Evolutionary conservation across 2,113 vertebrate species (phyloP).

Genomic region (Calcarius ornatus): DNA sequence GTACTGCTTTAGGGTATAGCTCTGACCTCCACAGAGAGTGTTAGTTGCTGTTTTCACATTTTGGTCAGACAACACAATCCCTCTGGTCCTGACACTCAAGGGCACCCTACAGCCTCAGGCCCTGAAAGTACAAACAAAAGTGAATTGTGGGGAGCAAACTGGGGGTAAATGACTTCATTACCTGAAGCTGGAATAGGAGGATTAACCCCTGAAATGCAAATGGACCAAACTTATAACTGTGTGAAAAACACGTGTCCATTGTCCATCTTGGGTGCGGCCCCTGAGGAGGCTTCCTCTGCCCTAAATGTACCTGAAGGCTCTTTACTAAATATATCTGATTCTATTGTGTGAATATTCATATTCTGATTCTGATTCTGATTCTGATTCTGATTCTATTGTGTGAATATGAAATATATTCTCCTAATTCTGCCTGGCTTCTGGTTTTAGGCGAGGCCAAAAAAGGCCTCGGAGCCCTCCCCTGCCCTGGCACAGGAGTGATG

Average conservation of each 20-base stretch:
- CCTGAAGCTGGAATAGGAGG: not conserved
- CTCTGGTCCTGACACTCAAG: too few relatives aligned
- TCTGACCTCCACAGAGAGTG: fast-evolving
- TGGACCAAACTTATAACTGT: not conserved
- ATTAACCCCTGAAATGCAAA: not conserved
- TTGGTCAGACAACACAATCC: not conserved
- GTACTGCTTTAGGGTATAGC: not conserved
- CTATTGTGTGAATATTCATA: too few relatives aligned
- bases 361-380: too few relatives aligned
- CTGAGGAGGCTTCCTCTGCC: not conserved
- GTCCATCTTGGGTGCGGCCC: not conserved
- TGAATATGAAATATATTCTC: too few relatives aligned
- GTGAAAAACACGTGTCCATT: not conserved
- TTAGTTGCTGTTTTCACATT: not conserved
- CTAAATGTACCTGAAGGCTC: not conserved
- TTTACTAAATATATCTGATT: not conserved
- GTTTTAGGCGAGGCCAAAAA: not conserved
- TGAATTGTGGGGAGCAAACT: not conserved
- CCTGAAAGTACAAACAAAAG: not conserved
- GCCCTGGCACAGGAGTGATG: not conserved
- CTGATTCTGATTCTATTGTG: too few relatives aligned
- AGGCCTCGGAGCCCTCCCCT: not conserved
- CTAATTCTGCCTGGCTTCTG: too few relatives aligned
- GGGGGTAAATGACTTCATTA: not conserved
- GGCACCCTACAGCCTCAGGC: not conserved